Evolutionary conservation across 64 coral and sea anemone species (phyloP), one percentile per base, ranked within the genome.

Genomic region (Cladopsammia gracilis): DNA sequence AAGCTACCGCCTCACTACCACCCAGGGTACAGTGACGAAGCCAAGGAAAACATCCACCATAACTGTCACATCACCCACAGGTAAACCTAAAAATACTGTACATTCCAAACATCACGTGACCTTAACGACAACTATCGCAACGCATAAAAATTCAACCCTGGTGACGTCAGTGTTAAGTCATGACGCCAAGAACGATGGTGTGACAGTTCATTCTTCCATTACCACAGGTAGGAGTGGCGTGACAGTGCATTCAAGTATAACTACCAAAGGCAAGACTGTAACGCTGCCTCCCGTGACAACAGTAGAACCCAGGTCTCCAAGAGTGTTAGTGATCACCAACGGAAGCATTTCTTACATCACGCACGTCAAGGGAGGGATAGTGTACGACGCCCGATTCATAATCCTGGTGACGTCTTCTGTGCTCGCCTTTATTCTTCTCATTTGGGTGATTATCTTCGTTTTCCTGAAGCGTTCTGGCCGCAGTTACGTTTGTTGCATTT

Each of bases 101-200:
- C 59, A 42, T 59, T 45, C 78, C 58, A 82, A 82, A 45, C 62
- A 84, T 88, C 96, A 91, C 75, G 96, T 98, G 72, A 91, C 92
- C 53, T 84, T 98, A 71, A 98, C 96, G 45, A 98, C 96, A 15
- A 94, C 93, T 76, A 98, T 98, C 62, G 89, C 96, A 62, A 90
- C 92, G 20, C 74, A 88, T 26, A 78, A 94, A 52, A 98, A 98
- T 76, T 91, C 75, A 77, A 98, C 92, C 26, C 57, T 87, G 14
- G 92, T 97, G n/a, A 97, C 92, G 56, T 97, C 95, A 50, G 83
- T 94, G 24, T 89, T 98, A 18, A 98, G 90, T 82, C 96, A 98
- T 68, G 90, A 67, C 53, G 26, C 83, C 62, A 93, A 87, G 71
- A 77, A 57, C 47, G 68, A 65, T n/a, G 95, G 92, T 26, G 87